These are phyloP conservation scores for Drosophila serrata DNA, from an alignment of 1,140 invertebrate genomes.

Conservation along the genomic window DNA sequence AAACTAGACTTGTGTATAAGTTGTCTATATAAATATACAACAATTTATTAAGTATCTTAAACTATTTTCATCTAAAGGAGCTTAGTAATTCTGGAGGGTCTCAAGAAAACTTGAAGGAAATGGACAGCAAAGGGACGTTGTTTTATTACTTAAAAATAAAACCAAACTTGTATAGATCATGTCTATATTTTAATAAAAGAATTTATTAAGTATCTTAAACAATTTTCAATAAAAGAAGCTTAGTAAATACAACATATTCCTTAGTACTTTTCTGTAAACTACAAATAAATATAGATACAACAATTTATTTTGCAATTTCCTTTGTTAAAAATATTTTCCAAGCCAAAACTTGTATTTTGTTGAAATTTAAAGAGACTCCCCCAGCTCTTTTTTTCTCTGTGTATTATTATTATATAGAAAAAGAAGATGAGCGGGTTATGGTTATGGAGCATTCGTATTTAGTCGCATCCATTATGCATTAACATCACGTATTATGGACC, in stretches of 20 bases:
- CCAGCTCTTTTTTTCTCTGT: neutral
- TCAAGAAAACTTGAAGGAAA: neutral
- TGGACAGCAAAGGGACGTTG: neutral
- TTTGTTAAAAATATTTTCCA: neutral
- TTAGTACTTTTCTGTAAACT: neutral
- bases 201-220: neutral
- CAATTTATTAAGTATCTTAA: too few relatives aligned
- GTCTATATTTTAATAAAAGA: neutral
- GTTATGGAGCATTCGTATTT: conserved; percentile 42
- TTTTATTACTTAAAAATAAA: neutral
- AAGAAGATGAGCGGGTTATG: conserved; percentile 7
- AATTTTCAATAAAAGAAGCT: neutral
- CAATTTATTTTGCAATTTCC: neutral
- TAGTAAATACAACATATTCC: neutral
- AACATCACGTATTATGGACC: conserved; percentile 62
- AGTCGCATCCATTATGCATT: conserved; percentile 59
- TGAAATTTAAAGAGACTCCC: neutral
- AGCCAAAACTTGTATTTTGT: neutral
- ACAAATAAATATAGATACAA: neutral
- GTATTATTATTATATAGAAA: conserved; percentile 9
- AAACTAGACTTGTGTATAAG: too few relatives aligned
- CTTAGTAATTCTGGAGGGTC: neutral
- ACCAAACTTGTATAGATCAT: neutral
- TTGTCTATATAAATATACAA: too few relatives aligned
- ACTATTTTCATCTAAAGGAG: too few relatives aligned